These are phyloP conservation scores for Brachyrhaphis roseni DNA, from an alignment of 2,797 vertebrate genomes.

Conservation along the genomic window DNA sequence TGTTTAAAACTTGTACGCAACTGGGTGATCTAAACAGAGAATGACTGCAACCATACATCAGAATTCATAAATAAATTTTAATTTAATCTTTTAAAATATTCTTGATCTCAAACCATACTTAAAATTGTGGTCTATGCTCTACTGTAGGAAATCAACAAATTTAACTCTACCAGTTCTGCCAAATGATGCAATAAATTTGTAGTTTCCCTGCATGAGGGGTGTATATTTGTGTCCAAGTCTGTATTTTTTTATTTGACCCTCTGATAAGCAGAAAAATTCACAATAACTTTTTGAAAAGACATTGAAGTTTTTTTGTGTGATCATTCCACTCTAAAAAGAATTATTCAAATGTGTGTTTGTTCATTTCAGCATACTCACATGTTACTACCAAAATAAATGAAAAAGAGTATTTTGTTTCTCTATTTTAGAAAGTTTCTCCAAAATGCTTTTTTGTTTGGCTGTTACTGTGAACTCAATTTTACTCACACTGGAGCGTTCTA, in stretches of 20 bases:
- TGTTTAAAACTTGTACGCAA: neutral
- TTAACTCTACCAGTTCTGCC: neutral
- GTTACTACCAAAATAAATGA: neutral
- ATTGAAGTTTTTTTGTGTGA: neutral
- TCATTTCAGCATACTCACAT: neutral
- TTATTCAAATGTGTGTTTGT: neutral
- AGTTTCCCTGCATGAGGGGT: neutral
- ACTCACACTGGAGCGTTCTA: no score
- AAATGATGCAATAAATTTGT: neutral
- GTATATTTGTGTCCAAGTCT: neutral
- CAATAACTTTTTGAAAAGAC: neutral
- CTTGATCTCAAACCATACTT: neutral
- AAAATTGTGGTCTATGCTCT: neutral
- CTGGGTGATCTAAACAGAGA: neutral
- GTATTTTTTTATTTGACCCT: neutral
- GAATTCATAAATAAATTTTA: neutral
- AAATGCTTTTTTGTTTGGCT: neutral
- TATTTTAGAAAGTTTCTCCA: neutral
- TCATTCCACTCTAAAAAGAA: neutral
- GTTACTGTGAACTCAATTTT: neutral
- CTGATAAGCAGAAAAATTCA: neutral
- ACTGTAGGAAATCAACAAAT: neutral
- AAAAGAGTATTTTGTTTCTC: neutral
- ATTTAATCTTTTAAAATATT: neutral
- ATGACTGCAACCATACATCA: neutral